phyloP scores from a whole-genome alignment of 2,888 invertebrate genomes.

The Morpho deidamia region DNA sequence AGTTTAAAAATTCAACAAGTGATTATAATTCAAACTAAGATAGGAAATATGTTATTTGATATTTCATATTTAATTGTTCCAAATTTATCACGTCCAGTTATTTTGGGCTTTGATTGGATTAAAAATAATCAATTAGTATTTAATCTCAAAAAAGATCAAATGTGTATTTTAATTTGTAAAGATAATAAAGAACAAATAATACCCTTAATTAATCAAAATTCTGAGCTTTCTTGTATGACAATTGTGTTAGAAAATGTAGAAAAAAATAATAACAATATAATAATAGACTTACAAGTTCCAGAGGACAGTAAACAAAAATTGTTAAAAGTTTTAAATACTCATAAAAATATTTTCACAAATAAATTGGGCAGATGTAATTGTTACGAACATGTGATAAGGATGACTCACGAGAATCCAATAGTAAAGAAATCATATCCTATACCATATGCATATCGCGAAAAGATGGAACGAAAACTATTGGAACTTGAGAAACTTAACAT shows the following conservation, averaged over 20 bases:
- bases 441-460: conserved; percentile 25
- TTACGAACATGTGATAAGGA: too few relatives aligned
- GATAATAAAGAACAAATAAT: background rate
- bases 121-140: background rate
- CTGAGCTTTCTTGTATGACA: background rate
- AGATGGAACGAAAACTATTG: conserved; percentile 19
- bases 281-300: background rate
- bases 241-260: background rate
- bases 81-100: conserved; percentile 3
- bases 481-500: conserved; percentile 24
- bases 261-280: background rate
- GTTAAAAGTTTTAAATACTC: background rate
- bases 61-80: conserved; percentile 7
- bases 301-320: background rate
- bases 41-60: background rate
- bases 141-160: background rate
- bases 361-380: conserved; percentile 22
- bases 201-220: background rate
- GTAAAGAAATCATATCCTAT: conserved; percentile 24
- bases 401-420: conserved; percentile 16
- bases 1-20: conserved; percentile 14
- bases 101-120: conserved; percentile 21
- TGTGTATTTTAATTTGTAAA: background rate
- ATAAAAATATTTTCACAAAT: conserved; percentile 1
- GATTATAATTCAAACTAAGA: background rate